Base-by-base conservation (phyloP, 1,140 invertebrate genomes). In the Drosophila willistoni region DNA sequence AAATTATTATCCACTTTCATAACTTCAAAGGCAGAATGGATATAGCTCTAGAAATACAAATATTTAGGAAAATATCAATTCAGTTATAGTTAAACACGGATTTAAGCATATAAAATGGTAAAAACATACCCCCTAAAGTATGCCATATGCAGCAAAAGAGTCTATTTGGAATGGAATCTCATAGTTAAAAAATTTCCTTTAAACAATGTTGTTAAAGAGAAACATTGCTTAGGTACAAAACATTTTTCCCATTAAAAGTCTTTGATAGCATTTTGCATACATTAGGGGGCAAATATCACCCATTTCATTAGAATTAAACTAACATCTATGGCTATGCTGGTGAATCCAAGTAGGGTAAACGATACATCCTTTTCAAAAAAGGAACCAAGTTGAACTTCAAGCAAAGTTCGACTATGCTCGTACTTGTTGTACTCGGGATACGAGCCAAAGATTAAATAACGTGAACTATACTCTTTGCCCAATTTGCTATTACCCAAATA, bases 1-100 rank as follows among this genome's bases (percentile, higher is more conserved):
- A 65, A 90, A 73, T 59, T 93, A 75, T 75, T 93, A 91, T 94
- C 93, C 17, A 94, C 92, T 71, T 94, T 94, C 17, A 94, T 93
- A 0, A 94, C 92, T 71, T 95, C 94, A 12, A 92, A 86, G 0
- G 94, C 93, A 0, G 93, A 93, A 57, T 94, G 94, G 7, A 94
- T 85, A 71, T 93, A 94, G 6, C 93, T 93, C 90, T 91, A 13
- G 1, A 25, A 54, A 41, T 36, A 57, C 22, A 9, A 29, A 19
- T 34, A 25, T 25, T 1, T 10, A 12, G 1, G 5, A 7, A 9
- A 39, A 39, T 6, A 25, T 1, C 0, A 9, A 47, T 47, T 19
- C 19, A 17, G 2, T 47, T 47, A 47, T 17, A 10, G 9, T 10
- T 0, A 29, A 29, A 29, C 3, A 3, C 22, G 22, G 22, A 34